Evolutionary conservation across 2,113 vertebrate genomes (phyloP).

Genomic region (Syrrhaptes paradoxus): DNA sequence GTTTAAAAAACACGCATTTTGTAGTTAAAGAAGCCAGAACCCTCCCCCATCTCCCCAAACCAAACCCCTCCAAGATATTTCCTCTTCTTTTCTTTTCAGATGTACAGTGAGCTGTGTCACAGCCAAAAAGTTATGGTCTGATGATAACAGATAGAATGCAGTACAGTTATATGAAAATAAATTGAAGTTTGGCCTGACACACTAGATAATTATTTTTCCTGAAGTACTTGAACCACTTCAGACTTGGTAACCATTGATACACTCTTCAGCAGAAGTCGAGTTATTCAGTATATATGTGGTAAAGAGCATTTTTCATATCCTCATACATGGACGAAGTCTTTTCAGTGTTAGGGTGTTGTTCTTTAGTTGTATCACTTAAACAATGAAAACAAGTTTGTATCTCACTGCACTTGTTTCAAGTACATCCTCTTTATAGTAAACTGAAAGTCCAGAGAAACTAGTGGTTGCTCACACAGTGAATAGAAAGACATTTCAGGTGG

Average conservation of each 20-base stretch:
- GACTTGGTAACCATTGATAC: neutral
- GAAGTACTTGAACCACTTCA: neutral
- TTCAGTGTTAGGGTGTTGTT: neutral
- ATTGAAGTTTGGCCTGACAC: neutral
- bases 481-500: neutral
- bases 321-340: neutral
- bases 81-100: neutral
- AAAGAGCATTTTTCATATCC: neutral
- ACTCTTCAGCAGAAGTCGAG: neutral
- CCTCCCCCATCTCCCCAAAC: neutral
- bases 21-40: neutral
- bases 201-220: neutral
- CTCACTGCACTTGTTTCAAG: neutral
- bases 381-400: neutral
- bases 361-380: neutral
- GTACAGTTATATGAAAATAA: neutral
- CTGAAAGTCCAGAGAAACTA: neutral
- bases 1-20: neutral
- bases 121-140: neutral
- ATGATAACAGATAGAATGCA: neutral
- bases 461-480: neutral
- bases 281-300: neutral
- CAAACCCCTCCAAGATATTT: neutral
- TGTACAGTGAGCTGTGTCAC: neutral
- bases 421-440: neutral